Conservation (phyloP, 2,888 invertebrate genomes). For the Argyra leucocephala region DNA sequence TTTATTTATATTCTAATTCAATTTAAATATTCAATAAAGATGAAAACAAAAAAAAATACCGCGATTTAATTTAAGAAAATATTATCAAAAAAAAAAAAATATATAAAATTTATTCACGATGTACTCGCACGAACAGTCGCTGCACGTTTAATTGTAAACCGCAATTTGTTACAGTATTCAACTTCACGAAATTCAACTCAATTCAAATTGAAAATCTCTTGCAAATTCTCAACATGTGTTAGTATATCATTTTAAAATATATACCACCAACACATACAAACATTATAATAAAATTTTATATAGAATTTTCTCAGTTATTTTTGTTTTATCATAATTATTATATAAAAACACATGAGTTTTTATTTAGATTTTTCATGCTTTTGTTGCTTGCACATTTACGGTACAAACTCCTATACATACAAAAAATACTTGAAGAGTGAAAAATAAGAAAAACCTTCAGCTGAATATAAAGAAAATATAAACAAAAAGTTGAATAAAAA, state of each 20-base stretch:
- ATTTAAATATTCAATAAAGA: background rate
- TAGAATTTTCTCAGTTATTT: too few relatives aligned
- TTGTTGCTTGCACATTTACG: too few relatives aligned
- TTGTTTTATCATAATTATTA: too few relatives aligned
- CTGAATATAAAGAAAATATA: too few relatives aligned
- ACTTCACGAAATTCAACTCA: background rate
- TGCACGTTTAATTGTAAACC: conserved; percentile 26
- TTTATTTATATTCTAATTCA: too few relatives aligned
- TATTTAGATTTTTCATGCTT: too few relatives aligned
- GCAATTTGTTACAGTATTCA: conserved; percentile 3
- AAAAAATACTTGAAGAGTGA: too few relatives aligned
- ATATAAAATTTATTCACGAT: background rate
- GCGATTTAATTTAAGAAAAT: background rate
- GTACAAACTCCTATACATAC: too few relatives aligned
- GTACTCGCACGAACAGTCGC: conserved; percentile 27
- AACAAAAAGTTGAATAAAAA: too few relatives aligned
- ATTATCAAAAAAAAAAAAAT: too few relatives aligned
- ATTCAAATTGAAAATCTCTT: background rate
- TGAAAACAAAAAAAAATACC: background rate
- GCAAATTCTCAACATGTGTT: background rate
- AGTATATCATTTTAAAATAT: background rate
- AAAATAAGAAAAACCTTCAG: too few relatives aligned
- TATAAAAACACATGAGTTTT: too few relatives aligned
- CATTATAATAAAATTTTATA: background rate
- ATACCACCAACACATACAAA: background rate